Evolutionary conservation across 1,140 invertebrate species (phyloP).

Genomic region (Papilio polyxenes): DNA sequence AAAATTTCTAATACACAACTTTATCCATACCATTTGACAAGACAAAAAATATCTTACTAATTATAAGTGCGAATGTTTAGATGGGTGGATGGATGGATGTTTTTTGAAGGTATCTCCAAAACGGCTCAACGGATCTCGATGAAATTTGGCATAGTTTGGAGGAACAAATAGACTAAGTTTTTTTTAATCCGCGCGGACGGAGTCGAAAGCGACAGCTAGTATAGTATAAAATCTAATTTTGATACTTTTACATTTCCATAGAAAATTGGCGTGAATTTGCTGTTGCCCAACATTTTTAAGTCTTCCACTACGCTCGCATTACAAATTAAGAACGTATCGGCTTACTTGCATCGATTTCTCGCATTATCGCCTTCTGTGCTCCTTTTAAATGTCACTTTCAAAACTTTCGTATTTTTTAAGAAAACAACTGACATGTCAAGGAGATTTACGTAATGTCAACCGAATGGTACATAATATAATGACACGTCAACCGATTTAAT

Average conservation of each 20-base stretch:
- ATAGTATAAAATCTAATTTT: background rate
- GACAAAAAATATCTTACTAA: too few relatives aligned
- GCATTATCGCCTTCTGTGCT: slow-evolving; percentile 20
- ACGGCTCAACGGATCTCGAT: too few relatives aligned
- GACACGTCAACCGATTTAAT: slow-evolving; percentile 1
- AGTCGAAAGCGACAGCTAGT: too few relatives aligned
- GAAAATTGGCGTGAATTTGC: background rate
- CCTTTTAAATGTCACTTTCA: slow-evolving; percentile 26
- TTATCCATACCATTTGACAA: too few relatives aligned
- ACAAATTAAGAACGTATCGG: slow-evolving; percentile 29
- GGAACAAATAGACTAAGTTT: too few relatives aligned
- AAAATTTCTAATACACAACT: too few relatives aligned
- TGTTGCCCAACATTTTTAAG: slow-evolving; percentile 24
- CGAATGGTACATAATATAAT: background rate
- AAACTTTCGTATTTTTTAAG: slow-evolving; percentile 17
- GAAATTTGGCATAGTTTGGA: too few relatives aligned
- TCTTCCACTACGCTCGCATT: slow-evolving; percentile 12
- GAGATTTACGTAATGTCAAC: slow-evolving; percentile 9
- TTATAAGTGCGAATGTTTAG: too few relatives aligned
- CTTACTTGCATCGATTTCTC: slow-evolving; percentile 26
- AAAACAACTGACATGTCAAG: slow-evolving; percentile 9
- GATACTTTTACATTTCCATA: background rate
- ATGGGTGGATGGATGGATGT: too few relatives aligned
- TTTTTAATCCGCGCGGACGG: too few relatives aligned
- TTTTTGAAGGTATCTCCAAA: too few relatives aligned